These are phyloP conservation scores for Pseudanteris insignis DNA, from an alignment of 2,888 invertebrate species.

Conservation along the genomic window DNA sequence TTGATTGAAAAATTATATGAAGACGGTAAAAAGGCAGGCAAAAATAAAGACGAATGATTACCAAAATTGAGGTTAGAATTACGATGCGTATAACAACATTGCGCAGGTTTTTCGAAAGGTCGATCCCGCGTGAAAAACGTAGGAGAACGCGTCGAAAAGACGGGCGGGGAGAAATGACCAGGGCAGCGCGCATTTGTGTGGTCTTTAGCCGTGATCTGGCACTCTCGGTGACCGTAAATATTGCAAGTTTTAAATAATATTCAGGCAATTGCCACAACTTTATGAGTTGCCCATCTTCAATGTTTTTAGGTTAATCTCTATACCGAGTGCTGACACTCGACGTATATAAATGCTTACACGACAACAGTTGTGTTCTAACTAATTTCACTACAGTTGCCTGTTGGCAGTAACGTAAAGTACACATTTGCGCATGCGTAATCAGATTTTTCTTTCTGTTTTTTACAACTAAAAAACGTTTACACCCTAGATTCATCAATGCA, in stretches of 20 bases:
- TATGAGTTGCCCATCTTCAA: neutral
- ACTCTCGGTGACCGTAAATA: neutral
- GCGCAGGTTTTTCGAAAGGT: slow-evolving; percentile 37
- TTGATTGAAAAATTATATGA: neutral
- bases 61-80: slow-evolving; percentile 23
- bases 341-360: slow-evolving; percentile 2
- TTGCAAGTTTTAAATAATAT: neutral
- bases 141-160: slow-evolving; percentile 22
- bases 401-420: slow-evolving; percentile 1
- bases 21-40: neutral
- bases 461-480: no score
- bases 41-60: slow-evolving; percentile 1
- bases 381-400: slow-evolving; percentile 7
- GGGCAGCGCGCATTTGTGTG: slow-evolving; percentile 16
- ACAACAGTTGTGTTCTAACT: slow-evolving; percentile 16
- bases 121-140: slow-evolving; percentile 24
- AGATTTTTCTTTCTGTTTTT: no score
- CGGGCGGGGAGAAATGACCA: slow-evolving; percentile 2
- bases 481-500: no score
- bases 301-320: slow-evolving; percentile 15
- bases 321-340: neutral
- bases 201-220: slow-evolving; percentile 1
- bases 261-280: neutral
- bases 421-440: slow-evolving; percentile 12
- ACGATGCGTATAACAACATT: slow-evolving; percentile 15